Evolutionary conservation across 2,797 vertebrate species (phyloP).

Genomic region (Hybognathus amarus): DNA sequence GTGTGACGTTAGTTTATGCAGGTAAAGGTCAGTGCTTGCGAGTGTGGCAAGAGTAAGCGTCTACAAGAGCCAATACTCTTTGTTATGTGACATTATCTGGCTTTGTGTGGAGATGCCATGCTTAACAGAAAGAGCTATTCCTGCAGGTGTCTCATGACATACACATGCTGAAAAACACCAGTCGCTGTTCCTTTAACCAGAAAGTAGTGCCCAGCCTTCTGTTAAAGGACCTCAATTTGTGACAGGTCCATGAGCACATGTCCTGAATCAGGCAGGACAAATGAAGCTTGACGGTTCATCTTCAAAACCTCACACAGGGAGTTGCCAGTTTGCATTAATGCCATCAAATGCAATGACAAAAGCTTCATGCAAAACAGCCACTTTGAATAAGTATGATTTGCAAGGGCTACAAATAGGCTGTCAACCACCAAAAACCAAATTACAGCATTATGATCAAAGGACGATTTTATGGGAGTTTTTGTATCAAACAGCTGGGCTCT

Average conservation of each 20-base stretch:
- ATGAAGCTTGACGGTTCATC: slow-evolving; percentile 42
- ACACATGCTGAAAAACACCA: slow-evolving; percentile 25
- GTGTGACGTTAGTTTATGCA: background rate
- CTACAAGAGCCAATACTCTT: slow-evolving; percentile 25
- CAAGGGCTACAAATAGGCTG: slow-evolving; percentile 51
- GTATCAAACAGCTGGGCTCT: background rate
- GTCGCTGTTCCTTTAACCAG: slow-evolving; percentile 6
- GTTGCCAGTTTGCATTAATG: slow-evolving; percentile 41
- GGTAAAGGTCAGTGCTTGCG: slow-evolving; percentile 53
- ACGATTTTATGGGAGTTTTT: background rate
- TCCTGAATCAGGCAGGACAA: slow-evolving; percentile 27
- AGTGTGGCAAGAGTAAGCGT: slow-evolving; percentile 10
- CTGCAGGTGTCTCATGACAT: slow-evolving; percentile 15
- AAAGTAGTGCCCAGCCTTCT: slow-evolving; percentile 35
- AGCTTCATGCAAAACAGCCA: slow-evolving; percentile 51
- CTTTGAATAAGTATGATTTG: slow-evolving; percentile 58
- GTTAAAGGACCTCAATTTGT: slow-evolving; percentile 34
- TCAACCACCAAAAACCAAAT: slow-evolving; percentile 46
- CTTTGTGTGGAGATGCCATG: slow-evolving; percentile 5
- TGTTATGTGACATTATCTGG: slow-evolving; percentile 38
- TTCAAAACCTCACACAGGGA: slow-evolving; percentile 23
- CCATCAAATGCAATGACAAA: slow-evolving; percentile 37
- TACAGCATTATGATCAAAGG: slow-evolving; percentile 7
- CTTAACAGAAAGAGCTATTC: background rate
- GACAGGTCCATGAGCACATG: slow-evolving; percentile 29